These are phyloP conservation scores for Drosophila rubida DNA, from an alignment of 2,888 invertebrate species.

Conservation along the genomic window DNA sequence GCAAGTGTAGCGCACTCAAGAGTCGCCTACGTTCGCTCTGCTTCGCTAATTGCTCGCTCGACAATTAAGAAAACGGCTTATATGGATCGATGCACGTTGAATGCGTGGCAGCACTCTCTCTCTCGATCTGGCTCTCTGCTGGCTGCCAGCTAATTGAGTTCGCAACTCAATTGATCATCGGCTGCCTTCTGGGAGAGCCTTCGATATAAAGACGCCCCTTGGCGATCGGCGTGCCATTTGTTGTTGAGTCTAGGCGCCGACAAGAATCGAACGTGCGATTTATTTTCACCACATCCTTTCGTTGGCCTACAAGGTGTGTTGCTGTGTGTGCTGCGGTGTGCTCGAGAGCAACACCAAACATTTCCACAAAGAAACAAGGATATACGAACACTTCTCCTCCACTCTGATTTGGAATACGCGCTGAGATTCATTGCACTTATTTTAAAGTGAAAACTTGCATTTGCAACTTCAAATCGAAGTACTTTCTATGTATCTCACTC, in stretches of 20 bases:
- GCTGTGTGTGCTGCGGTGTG: constrained; percentile 18
- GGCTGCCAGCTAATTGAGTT: constrained; percentile 57
- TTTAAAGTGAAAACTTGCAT: constrained; percentile 4
- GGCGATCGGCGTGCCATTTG: constrained; percentile 81
- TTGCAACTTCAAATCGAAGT: background rate
- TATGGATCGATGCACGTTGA: constrained; percentile 78
- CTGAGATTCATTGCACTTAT: background rate
- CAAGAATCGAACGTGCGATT: constrained; percentile 81
- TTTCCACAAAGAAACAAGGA: constrained; percentile 3
- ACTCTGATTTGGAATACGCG: constrained; percentile 12
- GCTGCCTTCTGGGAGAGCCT: constrained; percentile 49
- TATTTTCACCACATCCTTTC: constrained; percentile 66
- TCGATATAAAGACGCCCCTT: constrained; percentile 81
- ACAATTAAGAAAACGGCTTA: constrained; percentile 73
- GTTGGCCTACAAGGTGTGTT: constrained; percentile 76
- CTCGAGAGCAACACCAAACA: background rate
- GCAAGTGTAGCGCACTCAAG: constrained; percentile 24
- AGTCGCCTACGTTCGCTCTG: constrained; percentile 32
- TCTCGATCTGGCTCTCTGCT: constrained; percentile 36
- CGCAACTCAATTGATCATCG: constrained; percentile 50
- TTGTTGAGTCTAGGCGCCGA: constrained; percentile 83
- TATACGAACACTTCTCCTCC: background rate
- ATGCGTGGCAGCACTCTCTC: constrained; percentile 48
- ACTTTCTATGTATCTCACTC: background rate
- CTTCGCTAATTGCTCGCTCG: constrained; percentile 22